Evolutionary conservation across 1,140 invertebrate species (phyloP).

Genomic region (Hyposmocoma kahamanoa): DNA sequence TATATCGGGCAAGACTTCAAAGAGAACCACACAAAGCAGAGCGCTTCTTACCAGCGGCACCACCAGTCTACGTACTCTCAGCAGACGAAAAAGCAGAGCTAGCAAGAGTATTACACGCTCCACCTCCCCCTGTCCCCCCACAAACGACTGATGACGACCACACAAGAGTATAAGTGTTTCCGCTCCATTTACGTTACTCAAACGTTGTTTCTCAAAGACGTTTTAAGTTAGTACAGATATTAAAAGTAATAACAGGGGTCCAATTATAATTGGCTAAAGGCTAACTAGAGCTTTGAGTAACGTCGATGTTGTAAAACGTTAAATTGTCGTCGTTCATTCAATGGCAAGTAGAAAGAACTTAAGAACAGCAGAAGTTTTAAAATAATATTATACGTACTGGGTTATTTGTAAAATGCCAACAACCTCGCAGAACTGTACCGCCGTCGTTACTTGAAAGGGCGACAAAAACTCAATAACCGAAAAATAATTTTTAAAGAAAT

Average conservation of each 20-base stretch:
- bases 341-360: neutral
- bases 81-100: conserved; percentile 70
- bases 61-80: conserved; percentile 75
- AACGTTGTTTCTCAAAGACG: conserved; percentile 10
- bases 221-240: conserved; percentile 32
- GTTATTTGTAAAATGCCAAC: no score
- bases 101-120: conserved; percentile 50
- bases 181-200: conserved; percentile 19
- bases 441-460: no score
- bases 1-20: conserved; percentile 74
- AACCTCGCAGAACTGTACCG: no score
- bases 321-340: conserved; percentile 11
- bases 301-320: conserved; percentile 15
- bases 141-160: conserved; percentile 33
- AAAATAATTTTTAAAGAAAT: no score
- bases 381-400: no score
- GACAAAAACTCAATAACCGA: no score
- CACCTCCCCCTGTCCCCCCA: conserved; percentile 32
- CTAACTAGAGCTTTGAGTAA: conserved; percentile 31
- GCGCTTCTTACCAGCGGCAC: conserved; percentile 69
- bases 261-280: conserved; percentile 25
- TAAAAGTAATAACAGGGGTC: conserved; percentile 36
- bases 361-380: no score
- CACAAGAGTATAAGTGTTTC: conserved; percentile 41
- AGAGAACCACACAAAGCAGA: conserved; percentile 73